These are phyloP conservation scores for Epizoanthus scotinus DNA, from an alignment of 92 coral and sea anemone species.

Conservation along the genomic window DNA sequence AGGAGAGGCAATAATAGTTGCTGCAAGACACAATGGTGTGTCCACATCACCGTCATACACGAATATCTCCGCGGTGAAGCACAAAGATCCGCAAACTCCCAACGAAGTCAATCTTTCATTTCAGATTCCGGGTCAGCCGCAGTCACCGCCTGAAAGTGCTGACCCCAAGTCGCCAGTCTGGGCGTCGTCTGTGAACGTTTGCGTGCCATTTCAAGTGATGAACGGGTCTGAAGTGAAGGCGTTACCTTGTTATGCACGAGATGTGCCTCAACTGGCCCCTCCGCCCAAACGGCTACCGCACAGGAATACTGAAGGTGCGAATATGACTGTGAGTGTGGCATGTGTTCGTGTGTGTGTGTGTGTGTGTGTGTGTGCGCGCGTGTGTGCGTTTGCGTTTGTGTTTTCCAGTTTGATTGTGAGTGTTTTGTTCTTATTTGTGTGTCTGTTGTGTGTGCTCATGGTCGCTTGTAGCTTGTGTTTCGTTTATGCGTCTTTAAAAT, in stretches of 20 bases:
- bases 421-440: no score
- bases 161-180: conserved; percentile 56
- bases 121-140: conserved; percentile 68
- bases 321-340: background rate
- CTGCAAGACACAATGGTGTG: conserved; percentile 13
- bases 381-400: background rate
- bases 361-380: background rate
- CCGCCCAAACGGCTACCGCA: conserved; percentile 17
- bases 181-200: conserved; percentile 82
- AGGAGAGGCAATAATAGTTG: conserved; percentile 1
- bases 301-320: background rate
- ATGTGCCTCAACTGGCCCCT: conserved; percentile 34
- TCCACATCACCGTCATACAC: conserved; percentile 53
- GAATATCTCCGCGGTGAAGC: conserved; percentile 31
- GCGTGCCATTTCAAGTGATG: conserved; percentile 87
- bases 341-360: background rate
- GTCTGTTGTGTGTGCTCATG: no score
- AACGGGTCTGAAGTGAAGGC: conserved; percentile 54
- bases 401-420: no score
- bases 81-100: conserved; percentile 32
- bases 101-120: conserved; percentile 70
- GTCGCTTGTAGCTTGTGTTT: no score
- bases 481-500: no score
- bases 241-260: background rate
- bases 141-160: conserved; percentile 26